Conservation (phyloP, 2,113 vertebrate species). For the Pogonocichla stellata region DNA sequence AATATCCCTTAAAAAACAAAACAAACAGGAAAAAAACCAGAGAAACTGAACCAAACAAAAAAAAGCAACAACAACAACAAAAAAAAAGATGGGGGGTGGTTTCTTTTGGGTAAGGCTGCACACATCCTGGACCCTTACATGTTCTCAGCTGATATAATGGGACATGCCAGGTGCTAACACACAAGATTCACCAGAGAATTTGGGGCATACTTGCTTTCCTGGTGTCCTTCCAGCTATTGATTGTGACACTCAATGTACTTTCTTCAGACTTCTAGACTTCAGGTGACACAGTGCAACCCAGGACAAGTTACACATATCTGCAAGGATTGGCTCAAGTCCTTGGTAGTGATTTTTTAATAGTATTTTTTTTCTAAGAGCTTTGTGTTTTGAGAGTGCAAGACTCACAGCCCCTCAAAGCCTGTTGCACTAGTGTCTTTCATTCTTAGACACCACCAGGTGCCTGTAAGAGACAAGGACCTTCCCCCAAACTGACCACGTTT, state of each 20-base stretch:
- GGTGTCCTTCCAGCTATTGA: conserved; percentile 49
- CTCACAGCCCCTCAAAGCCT: background rate
- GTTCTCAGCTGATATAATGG: background rate
- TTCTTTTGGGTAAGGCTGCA: background rate
- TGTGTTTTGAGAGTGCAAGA: background rate
- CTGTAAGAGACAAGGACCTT: background rate
- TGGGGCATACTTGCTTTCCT: background rate
- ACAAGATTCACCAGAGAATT: background rate
- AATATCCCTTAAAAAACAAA: background rate
- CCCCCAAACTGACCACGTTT: background rate
- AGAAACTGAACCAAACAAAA: too few species aligned
- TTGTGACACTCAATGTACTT: conserved; percentile 15
- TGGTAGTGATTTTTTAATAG: background rate
- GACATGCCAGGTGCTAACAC: background rate
- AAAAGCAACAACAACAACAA: too few species aligned
- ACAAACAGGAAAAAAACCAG: too few species aligned
- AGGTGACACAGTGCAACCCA: background rate
- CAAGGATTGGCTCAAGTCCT: conserved; percentile 8
- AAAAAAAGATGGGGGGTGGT: fast-evolving
- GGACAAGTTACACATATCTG: background rate
- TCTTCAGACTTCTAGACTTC: conserved; percentile 4
- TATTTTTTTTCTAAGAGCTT: background rate
- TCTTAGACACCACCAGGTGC: background rate
- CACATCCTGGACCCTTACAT: background rate
- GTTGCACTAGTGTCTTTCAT: background rate